Conservation (phyloP, 23 tunicate species). For the Botrylloides violaceus region DNA sequence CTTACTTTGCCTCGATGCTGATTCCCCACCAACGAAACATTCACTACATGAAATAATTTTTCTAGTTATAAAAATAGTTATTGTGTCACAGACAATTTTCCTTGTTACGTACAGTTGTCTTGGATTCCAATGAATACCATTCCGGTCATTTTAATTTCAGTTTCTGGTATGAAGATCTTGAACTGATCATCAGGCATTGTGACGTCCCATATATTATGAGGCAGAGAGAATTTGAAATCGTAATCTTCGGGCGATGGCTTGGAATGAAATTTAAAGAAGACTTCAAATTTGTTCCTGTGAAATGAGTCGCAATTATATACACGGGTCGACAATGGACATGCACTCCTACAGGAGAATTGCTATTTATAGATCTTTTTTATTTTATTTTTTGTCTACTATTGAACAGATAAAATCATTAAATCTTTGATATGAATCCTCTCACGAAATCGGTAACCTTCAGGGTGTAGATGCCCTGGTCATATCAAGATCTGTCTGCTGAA, state of each 20-base stretch:
- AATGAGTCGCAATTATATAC: background rate
- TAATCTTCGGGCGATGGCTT: conserved; percentile 64
- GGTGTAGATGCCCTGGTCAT: no score
- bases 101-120: conserved; percentile 50
- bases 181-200: conserved; percentile 52
- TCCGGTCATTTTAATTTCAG: conserved; percentile 39
- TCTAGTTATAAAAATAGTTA: no score
- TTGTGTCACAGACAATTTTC: background rate
- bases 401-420: no score
- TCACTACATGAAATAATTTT: conserved; percentile 14
- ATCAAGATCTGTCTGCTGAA: no score
- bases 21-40: background rate
- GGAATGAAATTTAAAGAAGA: conserved; percentile 37
- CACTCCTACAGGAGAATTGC: background rate
- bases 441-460: no score
- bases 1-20: conserved; percentile 48
- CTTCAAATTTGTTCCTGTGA: conserved; percentile 71
- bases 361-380: background rate
- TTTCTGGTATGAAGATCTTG: conserved; percentile 86
- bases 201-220: conserved; percentile 80
- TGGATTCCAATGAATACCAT: conserved; percentile 69
- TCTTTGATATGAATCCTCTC: no score
- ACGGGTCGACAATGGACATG: background rate
- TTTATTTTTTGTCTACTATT: background rate
- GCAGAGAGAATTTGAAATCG: conserved; percentile 76